Base-by-base conservation (phyloP, 2,113 vertebrate species). In the Columbina picui region DNA sequence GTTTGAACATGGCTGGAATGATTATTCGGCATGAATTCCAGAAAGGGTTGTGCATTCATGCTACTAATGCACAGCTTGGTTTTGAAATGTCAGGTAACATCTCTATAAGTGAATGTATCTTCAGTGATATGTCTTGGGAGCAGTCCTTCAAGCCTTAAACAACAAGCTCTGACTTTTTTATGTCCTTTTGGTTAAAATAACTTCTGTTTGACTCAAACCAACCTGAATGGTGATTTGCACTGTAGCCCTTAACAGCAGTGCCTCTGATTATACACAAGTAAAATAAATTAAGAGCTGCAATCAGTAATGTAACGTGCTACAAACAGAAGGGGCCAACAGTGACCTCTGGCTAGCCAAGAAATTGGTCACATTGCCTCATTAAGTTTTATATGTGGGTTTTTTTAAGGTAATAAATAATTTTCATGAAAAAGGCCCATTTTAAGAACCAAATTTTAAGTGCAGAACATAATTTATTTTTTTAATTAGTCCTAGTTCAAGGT, bases 381-480 rank as follows among this genome's bases (percentile, higher is more conserved):
- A 34, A 29, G 10, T 26, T 74, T 87, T 30, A 57, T 17, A 17
- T 5, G 4, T 7, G 20, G 11, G 10, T 0, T 1, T 15, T n/a
- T 83, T 50, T 21, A 49, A 64, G 47, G 38, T 18, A 68, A 7
- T 68, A 68, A 63, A 63, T 5, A 34, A 43, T 47, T 86, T 26
- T 67, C 5, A n/a, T 47, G 0, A 61, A 80, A 73, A 80, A 69
- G 43, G 13, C 3, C 9, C 12, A 21, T 73, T 64, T 76, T 53
- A 26, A 12, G 15, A 86, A 29, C 2, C 0, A 4, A 22, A 76
- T 53, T 14, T 53, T 14, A 71, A 36, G 7, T 71, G 36, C 14
- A 55, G 14, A 52, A 85, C 61, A 83, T 30, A 2, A 30, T 7
- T 34, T 64, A 2, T 1, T 63, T 15, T 39, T 64, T 25, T 23